Conservation (phyloP, 2,797 vertebrate species). For the Tapirus indicus region DNA sequence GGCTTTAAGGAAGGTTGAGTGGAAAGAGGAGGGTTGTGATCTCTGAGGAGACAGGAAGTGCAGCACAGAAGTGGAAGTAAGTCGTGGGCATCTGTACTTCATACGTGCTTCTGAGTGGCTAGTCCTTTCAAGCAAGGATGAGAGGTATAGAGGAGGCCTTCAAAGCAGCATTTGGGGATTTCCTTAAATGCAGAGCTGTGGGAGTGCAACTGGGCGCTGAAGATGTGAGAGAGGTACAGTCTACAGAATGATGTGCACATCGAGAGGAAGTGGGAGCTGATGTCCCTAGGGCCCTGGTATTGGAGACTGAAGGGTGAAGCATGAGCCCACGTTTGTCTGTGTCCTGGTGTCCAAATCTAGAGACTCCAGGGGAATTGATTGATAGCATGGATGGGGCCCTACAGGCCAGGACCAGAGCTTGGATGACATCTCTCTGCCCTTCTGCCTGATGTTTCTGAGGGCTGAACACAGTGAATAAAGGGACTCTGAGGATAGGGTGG, state of each 20-base stretch:
- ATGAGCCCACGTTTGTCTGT: neutral
- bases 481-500: neutral
- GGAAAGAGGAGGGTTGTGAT: neutral
- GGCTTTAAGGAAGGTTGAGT: neutral
- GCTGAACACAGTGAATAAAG: neutral
- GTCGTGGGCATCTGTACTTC: neutral
- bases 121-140: neutral
- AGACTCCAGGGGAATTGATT: neutral
- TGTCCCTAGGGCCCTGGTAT: too few relatives aligned
- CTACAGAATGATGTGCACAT: neutral
- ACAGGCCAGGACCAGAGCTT: neutral
- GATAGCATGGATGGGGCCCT: neutral
- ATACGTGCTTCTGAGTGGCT: neutral
- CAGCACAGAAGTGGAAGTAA: neutral
- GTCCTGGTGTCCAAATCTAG: neutral
- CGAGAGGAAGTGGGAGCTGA: neutral
- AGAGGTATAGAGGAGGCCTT: neutral
- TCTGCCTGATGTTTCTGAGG: neutral
- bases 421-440: neutral
- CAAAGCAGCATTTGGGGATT: neutral
- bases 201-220: neutral
- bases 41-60: neutral
- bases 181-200: neutral
- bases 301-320: neutral
- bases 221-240: neutral